Base-by-base conservation (phyloP, 2,888 invertebrate genomes). In the Scaptomyza parva region DNA sequence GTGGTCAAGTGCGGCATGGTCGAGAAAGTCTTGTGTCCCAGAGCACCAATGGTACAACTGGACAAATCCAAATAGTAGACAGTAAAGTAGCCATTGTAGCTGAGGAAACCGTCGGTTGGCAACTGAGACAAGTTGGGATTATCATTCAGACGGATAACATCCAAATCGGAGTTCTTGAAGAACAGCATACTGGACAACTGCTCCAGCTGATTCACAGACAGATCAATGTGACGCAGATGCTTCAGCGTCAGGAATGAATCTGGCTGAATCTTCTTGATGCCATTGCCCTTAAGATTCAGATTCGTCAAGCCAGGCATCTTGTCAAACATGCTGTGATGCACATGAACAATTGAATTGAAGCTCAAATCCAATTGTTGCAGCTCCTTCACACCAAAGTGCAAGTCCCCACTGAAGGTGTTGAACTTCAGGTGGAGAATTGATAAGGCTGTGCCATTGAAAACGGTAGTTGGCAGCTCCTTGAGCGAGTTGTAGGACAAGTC, bases 11-110 rank as follows among this genome's bases (percentile, higher is more conserved):
- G 94, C 1, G 95, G 94, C 94, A 96, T 95, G 2, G 95, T 94
- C 73, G 94, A 93, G 87, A 96, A 94, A 0, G 95, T 94, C 71
- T 94, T 93, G 71, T 94, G 93, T 43, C 93, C 93, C 55, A 95
- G 92, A 63, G 93, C 93, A 48, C 93, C 93, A 18, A 96, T 92
- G 9, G 94, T 95, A 88, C 96, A 96, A 88, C 95, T 94, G 3
- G 95, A 94, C 18, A 96, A 94, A 76, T 96, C 96, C 83, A 96
- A 94, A 41, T 93, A 92, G 88, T 94, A 94, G 63, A 95, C 93
- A 70, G 94, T 94, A 84, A 94, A 94, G 84, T 93, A 92, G 55
- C 93, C 93, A 35, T 93, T 93, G 26, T 93, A 92, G 74, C 94
- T 93, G 71, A 93, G 93, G 89, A 96, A 96, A 39, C 95, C 94